Conservation (phyloP, 2,888 invertebrate genomes). For the Drosophila pegasa region DNA sequence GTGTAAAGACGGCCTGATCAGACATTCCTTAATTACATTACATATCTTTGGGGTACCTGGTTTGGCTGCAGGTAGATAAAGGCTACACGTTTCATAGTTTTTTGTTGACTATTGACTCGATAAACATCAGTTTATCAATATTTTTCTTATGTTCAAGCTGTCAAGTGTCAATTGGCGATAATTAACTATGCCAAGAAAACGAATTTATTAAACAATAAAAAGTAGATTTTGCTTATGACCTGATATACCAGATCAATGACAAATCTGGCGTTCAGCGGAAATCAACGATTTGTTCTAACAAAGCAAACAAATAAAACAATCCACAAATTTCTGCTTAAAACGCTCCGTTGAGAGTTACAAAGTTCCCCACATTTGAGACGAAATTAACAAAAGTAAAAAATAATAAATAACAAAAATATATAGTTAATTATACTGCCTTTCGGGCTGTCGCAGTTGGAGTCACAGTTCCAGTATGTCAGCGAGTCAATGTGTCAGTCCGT, state of each 20-base stretch:
- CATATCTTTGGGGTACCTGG: background rate
- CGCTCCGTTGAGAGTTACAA: constrained; percentile 9
- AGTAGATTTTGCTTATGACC: constrained; percentile 16
- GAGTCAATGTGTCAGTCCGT: constrained; percentile 13
- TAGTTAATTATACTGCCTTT: constrained; percentile 12
- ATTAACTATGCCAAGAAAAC: constrained; percentile 43
- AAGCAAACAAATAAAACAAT: constrained; percentile 27
- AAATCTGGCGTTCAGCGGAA: constrained; percentile 34
- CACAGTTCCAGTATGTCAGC: constrained; percentile 8
- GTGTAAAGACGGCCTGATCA: background rate
- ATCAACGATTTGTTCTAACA: constrained; percentile 13
- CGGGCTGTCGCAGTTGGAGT: background rate
- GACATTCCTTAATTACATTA: background rate
- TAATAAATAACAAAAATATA: constrained; percentile 6
- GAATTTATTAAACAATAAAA: constrained; percentile 56
- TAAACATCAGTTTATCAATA: constrained; percentile 29
- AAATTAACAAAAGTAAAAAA: too few relatives aligned
- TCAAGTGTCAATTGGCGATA: constrained; percentile 55
- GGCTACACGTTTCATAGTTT: constrained; percentile 1
- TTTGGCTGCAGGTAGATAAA: background rate
- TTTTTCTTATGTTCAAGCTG: constrained; percentile 11
- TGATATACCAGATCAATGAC: constrained; percentile 28
- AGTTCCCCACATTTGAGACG: background rate
- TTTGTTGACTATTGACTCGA: background rate
- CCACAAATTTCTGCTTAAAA: constrained; percentile 1